Evolutionary conservation across 2,888 invertebrate species (phyloP), one percentile per base, ranked within the genome.

Genomic region (Tillus elongatus): DNA sequence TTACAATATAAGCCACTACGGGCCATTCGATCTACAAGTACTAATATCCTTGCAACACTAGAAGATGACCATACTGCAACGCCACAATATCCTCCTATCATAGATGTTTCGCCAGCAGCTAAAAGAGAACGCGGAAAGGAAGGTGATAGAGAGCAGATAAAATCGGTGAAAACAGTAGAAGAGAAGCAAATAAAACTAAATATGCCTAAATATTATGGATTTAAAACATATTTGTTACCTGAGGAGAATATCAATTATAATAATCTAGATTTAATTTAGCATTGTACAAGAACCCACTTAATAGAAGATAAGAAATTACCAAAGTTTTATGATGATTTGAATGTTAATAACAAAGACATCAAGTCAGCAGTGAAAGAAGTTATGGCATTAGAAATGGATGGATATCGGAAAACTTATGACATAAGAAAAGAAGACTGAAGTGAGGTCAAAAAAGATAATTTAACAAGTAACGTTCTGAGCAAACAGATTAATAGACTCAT

Each of bases 111-210:
- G 0, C 60, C 54, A 8, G 56, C 67, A 49, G 75, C 70, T 4
- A 68, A 56, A 40, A 66, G 67, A 39, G 59, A 64, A 50, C 69
- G 77, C 29, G 58, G 66, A 38, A 52, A 49, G 27, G 45, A 52
- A 35, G 61, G 67, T 1, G 57, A 71, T 43, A 66, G 77, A 51
- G 68, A 79, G 10, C 70, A 74, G 54, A 74, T 89, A 9, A 72
- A 73, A 57, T 60, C 69, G 1, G 52, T 82, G 8, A 71, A 75
- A 38, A 87, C 86, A 0, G 74, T 88, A 0, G 90, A 91, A 66
- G 87, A 88, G 59, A 91, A 91, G 57, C 71, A 86, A 50, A 77
- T 87, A 35, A 84, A 82, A 49, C 54, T 89, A 13, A 89, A 89
- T 59, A 80, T 88, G 77, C 85, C 84, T 0, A 72, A 74, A 33